Base-by-base conservation (phyloP, 2,888 invertebrate species). In the Lepidocyrtoides sp. region DNA sequence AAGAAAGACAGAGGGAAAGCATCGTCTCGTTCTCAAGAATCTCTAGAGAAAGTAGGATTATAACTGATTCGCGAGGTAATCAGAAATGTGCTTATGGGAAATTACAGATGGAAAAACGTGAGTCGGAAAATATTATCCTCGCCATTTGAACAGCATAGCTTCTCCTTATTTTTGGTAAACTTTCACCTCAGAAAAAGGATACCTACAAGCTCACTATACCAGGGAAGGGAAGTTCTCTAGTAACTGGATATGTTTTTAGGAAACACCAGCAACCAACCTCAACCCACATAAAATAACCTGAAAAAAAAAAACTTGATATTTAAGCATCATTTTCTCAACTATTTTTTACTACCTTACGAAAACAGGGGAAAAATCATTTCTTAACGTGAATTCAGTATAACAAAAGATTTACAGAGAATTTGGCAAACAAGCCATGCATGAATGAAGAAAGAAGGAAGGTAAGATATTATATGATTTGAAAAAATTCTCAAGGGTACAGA, bases 21-120 rank as follows among this genome's bases (percentile, higher is more conserved):
- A 54, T 57, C 26, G 2, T 41, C n/a, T n/a, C 41, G 17, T 10
- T 57, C 12, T 23, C 29, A 44, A 26, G 14, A 36, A 23, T 12
- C 69, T 51, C 48, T n/a, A 8, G 72, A 54, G 54, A 85, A 87
- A 79, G 66, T 51, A 44, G 66, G 66, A 66, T 87, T 79, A 79
- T 79, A 32, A 60, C 54, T 57, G 60, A 86, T 26, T 79, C 63
- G 69, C 26, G 57, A 69, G 29, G 81, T 82, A 81, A 89, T 89
- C 69, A 89, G 82, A 82, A 82, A 89, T 89, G 82, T 72, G 29
- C 88, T 89, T 81, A 72, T 89, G 82, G 88, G 88, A 88, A 81
- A 88, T 81, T 63, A 77, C 86, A 41, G 57, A 85, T 44, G 41
- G 57, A 82, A 41, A 54, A 60, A 83, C 66, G 66, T 83, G 83